Conservation (phyloP, 2,888 invertebrate species). For the Oxycera nigricornis region DNA sequence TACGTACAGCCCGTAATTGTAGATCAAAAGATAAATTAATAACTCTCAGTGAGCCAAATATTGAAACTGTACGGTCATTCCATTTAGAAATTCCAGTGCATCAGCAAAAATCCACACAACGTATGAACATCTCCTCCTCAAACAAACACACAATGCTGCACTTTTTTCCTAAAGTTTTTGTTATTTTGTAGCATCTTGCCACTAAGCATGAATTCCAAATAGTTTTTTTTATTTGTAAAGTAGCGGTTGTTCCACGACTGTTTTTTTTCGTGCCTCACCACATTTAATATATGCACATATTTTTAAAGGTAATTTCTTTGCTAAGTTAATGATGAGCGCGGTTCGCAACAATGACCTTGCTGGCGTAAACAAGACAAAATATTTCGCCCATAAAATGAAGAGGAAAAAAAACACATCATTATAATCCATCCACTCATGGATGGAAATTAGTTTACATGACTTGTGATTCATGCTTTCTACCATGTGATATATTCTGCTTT, state of each 20-base stretch:
- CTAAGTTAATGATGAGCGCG: background rate
- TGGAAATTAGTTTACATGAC: background rate
- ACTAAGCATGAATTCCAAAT: background rate
- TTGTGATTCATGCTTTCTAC: background rate
- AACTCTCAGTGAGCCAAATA: background rate
- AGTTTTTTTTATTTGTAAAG: background rate
- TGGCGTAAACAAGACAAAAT: background rate
- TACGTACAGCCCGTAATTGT: too few relatives aligned
- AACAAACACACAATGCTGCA: background rate
- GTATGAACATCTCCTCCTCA: background rate
- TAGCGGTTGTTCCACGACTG: background rate
- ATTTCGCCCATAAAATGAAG: background rate
- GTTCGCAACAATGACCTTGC: background rate
- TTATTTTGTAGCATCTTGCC: background rate
- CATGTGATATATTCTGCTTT: background rate
- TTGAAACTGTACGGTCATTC: background rate
- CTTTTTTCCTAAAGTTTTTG: background rate
- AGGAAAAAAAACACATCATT: background rate
- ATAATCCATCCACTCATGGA: background rate
- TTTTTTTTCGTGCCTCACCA: background rate
- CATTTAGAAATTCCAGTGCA: background rate
- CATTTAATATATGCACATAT: slow-evolving; percentile 8
- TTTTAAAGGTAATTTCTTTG: background rate
- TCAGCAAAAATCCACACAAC: background rate
- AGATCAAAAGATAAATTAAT: background rate